Evolutionary conservation across 2,888 invertebrate genomes (phyloP).

Genomic region (Ganaspis brasiliensis): DNA sequence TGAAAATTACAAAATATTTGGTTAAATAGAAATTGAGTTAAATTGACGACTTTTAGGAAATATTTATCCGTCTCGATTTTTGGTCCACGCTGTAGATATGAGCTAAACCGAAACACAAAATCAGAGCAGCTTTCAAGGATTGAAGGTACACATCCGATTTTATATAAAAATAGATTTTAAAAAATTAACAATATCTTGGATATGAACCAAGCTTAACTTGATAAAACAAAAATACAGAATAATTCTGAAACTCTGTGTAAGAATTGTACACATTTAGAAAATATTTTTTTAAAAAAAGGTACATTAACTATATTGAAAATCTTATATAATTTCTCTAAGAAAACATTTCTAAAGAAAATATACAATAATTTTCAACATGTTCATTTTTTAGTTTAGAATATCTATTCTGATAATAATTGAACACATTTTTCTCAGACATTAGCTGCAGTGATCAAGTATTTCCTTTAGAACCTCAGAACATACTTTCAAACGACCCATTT

Average conservation of each 20-base stretch:
- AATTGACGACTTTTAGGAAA: no score
- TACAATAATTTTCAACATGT: neutral
- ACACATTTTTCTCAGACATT: constrained; percentile 16
- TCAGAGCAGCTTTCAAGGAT: constrained; percentile 29
- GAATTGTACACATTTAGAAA: neutral
- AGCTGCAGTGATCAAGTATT: constrained; percentile 34
- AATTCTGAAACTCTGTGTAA: neutral
- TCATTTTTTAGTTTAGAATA: neutral
- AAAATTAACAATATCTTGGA: constrained; percentile 27
- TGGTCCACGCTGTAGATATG: constrained; percentile 47
- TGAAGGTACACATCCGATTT: neutral
- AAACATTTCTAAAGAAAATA: neutral
- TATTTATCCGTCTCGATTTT: no score
- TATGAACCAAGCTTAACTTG: neutral
- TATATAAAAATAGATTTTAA: constrained; percentile 29
- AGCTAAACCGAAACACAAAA: constrained; percentile 30
- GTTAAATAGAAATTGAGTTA: no score
- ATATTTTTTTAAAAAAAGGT: no score
- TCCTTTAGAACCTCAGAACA: constrained; percentile 13
- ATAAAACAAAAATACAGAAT: neutral
- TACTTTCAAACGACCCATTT: constrained; percentile 12
- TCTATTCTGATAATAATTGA: neutral
- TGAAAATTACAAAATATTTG: no score
- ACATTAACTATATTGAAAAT: no score
- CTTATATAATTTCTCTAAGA: no score